Conservation (phyloP, 2,888 invertebrate genomes). For the Philaethria dido region DNA sequence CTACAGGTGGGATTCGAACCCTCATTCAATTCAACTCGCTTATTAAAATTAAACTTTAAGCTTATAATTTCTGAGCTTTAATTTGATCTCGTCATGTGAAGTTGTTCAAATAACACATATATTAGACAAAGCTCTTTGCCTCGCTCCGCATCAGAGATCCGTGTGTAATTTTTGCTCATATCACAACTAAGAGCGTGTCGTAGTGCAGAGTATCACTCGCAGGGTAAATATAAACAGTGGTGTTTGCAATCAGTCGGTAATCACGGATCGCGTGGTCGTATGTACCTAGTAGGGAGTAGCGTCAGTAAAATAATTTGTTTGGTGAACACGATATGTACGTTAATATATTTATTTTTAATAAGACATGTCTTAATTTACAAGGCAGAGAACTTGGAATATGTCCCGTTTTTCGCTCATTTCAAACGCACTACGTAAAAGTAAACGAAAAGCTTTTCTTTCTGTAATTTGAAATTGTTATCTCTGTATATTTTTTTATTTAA, state of each 20-base stretch:
- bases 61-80: slow-evolving; percentile 6
- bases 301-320: slow-evolving; percentile 22
- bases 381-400: no score
- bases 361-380: no score
- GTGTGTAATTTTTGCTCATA: slow-evolving; percentile 26
- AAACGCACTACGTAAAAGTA: no score
- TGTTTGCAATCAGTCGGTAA: slow-evolving; percentile 49
- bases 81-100: slow-evolving; percentile 17
- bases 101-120: slow-evolving; percentile 19
- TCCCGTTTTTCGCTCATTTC: no score
- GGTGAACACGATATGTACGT: background rate
- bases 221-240: slow-evolving; percentile 50
- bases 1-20: background rate
- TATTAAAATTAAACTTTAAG: background rate
- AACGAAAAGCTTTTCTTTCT: no score
- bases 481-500: no score
- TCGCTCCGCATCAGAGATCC: slow-evolving; percentile 18
- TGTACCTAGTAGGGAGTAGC: slow-evolving; percentile 32
- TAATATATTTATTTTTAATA: background rate
- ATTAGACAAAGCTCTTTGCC: slow-evolving; percentile 23
- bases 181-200: slow-evolving; percentile 36
- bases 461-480: no score
- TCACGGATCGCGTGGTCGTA: slow-evolving; percentile 46
- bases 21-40: background rate
- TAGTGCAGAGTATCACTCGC: slow-evolving; percentile 34